Evolutionary conservation across 35 echinoderm and acorn worm genomes (phyloP).

Genomic region (Anneissia japonica): DNA sequence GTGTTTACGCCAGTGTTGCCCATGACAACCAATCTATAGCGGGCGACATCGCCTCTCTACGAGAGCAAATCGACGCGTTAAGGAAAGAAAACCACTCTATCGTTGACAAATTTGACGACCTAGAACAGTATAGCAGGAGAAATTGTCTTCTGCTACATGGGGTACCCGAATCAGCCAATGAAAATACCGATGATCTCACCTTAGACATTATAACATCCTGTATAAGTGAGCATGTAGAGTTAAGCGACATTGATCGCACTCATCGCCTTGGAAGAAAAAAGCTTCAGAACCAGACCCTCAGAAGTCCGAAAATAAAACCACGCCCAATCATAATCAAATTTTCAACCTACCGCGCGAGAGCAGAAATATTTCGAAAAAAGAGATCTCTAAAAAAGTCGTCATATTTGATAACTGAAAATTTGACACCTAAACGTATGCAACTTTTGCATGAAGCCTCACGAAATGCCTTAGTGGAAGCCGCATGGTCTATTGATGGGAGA

Average conservation of each 20-base stretch:
- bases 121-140: slow-evolving; percentile 31
- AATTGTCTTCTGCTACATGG: slow-evolving; percentile 36
- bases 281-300: no score
- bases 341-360: background rate
- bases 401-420: background rate
- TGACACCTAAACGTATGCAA: background rate
- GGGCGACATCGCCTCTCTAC: no score
- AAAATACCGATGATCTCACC: slow-evolving; percentile 9
- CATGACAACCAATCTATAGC: no score
- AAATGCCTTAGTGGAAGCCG: background rate
- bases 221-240: background rate
- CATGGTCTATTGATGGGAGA: background rate
- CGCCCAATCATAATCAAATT: background rate
- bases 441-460: background rate
- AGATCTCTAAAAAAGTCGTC: background rate
- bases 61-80: no score
- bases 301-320: background rate
- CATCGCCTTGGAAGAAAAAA: slow-evolving; percentile 15
- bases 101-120: slow-evolving; percentile 5
- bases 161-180: slow-evolving; percentile 9
- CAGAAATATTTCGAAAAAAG: background rate
- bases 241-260: slow-evolving; percentile 25
- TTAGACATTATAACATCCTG: background rate
- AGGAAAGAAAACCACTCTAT: no score
- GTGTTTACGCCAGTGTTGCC: no score